These are phyloP conservation scores for Mystacornis crossleyi DNA, from an alignment of 2,113 vertebrate species.

Conservation along the genomic window DNA sequence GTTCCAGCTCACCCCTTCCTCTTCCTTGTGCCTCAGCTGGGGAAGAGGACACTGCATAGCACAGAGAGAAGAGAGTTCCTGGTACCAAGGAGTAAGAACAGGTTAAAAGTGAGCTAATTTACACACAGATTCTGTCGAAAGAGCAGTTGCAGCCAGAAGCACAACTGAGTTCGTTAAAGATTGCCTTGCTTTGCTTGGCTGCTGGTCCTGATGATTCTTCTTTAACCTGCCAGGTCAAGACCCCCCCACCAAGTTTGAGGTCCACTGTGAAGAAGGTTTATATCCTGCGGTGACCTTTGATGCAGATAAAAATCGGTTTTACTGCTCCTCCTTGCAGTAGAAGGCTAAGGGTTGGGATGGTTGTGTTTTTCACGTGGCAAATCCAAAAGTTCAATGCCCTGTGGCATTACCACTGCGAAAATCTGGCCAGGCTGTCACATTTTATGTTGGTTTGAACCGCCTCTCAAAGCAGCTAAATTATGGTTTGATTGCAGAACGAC, in stretches of 20 bases:
- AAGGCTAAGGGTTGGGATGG: background rate
- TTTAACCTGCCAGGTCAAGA: background rate
- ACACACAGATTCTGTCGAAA: background rate
- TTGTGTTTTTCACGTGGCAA: background rate
- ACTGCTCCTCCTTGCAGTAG: background rate
- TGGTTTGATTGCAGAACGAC: conserved; percentile 82
- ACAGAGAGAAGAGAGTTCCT: background rate
- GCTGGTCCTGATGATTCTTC: background rate
- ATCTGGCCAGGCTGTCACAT: background rate
- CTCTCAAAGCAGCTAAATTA: background rate
- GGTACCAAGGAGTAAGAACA: background rate
- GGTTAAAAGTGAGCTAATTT: background rate
- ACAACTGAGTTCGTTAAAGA: background rate
- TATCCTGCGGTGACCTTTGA: background rate
- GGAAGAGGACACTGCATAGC: background rate
- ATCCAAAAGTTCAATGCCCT: background rate
- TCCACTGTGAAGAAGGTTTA: background rate
- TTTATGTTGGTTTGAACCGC: background rate
- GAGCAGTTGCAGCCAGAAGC: background rate
- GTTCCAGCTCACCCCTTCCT: background rate
- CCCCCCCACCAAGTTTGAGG: fast-evolving
- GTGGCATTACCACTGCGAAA: background rate
- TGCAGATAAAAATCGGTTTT: background rate
- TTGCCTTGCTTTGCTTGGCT: background rate
- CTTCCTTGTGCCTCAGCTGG: background rate